Base-by-base conservation (phyloP, 1,140 invertebrate species). In the Drosophila lowei region DNA sequence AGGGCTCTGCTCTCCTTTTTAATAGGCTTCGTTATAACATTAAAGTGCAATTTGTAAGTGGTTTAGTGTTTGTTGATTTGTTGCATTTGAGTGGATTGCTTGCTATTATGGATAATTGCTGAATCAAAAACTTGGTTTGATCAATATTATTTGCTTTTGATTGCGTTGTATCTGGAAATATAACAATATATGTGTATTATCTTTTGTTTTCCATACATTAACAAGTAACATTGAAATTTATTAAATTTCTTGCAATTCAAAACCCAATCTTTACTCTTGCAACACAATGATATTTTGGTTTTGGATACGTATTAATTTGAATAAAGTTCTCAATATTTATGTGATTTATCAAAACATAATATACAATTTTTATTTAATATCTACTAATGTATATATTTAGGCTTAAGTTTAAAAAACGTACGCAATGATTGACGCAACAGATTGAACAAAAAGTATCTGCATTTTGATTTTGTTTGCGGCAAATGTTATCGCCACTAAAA, bases 161-260 rank as follows among this genome's bases (percentile, higher is more conserved):
- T 75, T 81, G 77, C 75, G 58, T 64, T 59, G 76, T 81, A 74
- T 70, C 70, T 74, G 55, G 66, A 83, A 78, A 56, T 84, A 46
- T 72, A 72, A 72, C 70, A 72, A 72, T 72, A 72, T 72, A 52
- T 75, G 76, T 73, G 67, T 84, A 62, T 63, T 77, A 63, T 79
- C 48, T 67, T 63, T 57, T 15, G 41, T 59, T 54, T 63, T 63
- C 15, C 75, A 85, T 85, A 73, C 77, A 86, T 80, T 80, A 88
- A 88, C 73, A 86, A 81, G 76, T 88, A 81, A 88, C 77, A 73
- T 70, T 72, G 49, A 57, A 53, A 72, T 72, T 55, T 50, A 34
- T 48, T 49, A 63, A 38, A 13, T 49, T 41, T 57, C 72, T 59
- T 74, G 73, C 61, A 72, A 68, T 77, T 81, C 48, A 75, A 78